Base-by-base conservation (phyloP, 1,140 invertebrate genomes). In the Pseudomyrmex flavicornis region DNA sequence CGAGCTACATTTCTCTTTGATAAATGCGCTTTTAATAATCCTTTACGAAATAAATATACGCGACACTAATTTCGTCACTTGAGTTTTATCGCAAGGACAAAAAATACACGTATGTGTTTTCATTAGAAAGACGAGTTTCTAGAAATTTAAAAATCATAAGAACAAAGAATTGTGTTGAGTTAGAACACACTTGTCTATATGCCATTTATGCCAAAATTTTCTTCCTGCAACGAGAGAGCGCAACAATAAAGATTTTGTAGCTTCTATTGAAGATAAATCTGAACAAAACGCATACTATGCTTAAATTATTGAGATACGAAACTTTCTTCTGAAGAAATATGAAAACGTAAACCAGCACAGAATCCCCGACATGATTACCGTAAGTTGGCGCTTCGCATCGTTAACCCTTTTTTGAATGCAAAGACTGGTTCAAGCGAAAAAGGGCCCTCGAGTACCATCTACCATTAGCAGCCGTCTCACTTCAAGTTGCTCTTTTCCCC, bases 351-450 rank as follows among this genome's bases (percentile, higher is more conserved):
- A 66, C 35, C 44, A 59, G 48, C 56, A 68, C 13, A 13, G 62
- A 74, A 4, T 5, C 2, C 9, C 2, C 3, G 61, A 59, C 58
- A 79, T 48, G 52, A 22, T 69, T 87, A 85, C 80, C 77, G 80
- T 52, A 77, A 82, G 59, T 72, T 26, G 44, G 46, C 65, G 12
- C n/a, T 58, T 72, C 65, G 75, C 80, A 73, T 65, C 87, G 90
- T 91, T 88, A 89, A 91, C 82, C 82, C 90, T 90, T 87, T 83
- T 91, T 86, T 76, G 52, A 82, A 91, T 90, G 91, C 89, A 90
- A 88, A 91, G 82, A 76, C 70, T 17, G 74, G 84, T 68, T 80
- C 85, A 22, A 62, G 74, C 66, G 66, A 77, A 88, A 92, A 88
- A 82, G 88, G 86, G 77, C 89, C 87, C 89, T 75, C 72, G 86